Base-by-base conservation (phyloP, 2,113 vertebrate species). In the Alces alces region DNA sequence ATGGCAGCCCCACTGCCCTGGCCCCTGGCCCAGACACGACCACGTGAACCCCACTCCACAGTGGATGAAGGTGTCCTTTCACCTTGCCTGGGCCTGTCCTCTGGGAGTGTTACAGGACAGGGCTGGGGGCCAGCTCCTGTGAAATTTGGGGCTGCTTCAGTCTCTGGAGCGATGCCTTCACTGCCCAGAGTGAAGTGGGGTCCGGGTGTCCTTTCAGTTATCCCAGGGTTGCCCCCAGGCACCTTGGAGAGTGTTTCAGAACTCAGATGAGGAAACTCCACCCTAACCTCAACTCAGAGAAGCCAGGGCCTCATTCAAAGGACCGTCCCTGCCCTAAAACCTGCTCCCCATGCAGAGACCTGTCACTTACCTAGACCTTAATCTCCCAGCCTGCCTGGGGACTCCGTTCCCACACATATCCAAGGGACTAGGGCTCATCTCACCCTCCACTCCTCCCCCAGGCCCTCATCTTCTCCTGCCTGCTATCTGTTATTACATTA, bases 31-130 rank as follows among this genome's bases (percentile, higher is more conserved):
- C n/a, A n/a, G 36, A 43, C 2, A 2, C 4, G 16, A 30, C 33
- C 0, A 7, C 0, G 28, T 2, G 7, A 21, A 28, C 25, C n/a
- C 36, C 7, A 1, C n/a, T 21, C n/a, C 43, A 9, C 33, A 19
- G 64, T 12, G n/a, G 50, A 36, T 13, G 57, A 10, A 70, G 30
- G 6, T 1, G 25, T 36, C 36, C 83, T 93, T 47, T 55, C 50
- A 21, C 4, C 0, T 12, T 2, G 7, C 39, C 30, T 4, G 47
- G n/a, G 27, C 13, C 4, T 78, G 95, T 61, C 57, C 55, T 60
- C 60, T 3, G 23, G 30, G 66, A 7, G 45, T 88, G 66, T n/a
- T 14, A 19, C 5, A 27, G 57, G 16, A 64, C 27, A 54, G 23
- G 16, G 19, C 27, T 30, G 17, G 64, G 82, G n/a, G 15, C 7